Percentiles rank a stretch among this genome's conserved stretches.
phyloP scores from a whole-genome alignment of 2,888 invertebrate genomes.

The Sesia bembeciformis region DNA sequence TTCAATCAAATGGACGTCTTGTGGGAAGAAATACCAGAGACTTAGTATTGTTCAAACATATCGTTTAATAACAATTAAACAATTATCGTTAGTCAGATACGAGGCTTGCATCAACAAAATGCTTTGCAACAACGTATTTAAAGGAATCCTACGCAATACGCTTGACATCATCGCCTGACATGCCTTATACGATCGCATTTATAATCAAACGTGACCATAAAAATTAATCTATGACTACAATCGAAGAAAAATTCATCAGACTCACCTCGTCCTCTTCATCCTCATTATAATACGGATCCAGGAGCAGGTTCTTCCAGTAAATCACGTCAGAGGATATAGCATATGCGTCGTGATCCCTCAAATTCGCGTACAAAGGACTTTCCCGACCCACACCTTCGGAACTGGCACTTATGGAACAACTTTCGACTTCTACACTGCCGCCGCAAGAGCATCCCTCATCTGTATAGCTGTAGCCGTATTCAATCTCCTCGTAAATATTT shows the following conservation, averaged over 20 bases:
- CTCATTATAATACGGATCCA: conserved; percentile 66
- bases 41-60: too few relatives aligned
- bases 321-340: conserved; percentile 67
- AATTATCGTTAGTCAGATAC: too few relatives aligned
- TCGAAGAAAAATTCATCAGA: conserved; percentile 1
- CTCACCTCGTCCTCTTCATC: conserved; percentile 73
- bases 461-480: conserved; percentile 51
- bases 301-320: conserved; percentile 66
- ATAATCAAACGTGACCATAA: too few relatives aligned
- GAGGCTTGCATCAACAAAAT: too few relatives aligned
- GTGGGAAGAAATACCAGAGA: too few relatives aligned
- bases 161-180: conserved; percentile 4
- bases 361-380: conserved; percentile 62
- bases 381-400: conserved; percentile 56
- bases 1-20: too few relatives aligned
- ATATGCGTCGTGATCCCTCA: conserved; percentile 63
- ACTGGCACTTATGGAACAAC: conserved; percentile 60
- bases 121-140: neutral
- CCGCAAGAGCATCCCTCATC: conserved; percentile 64
- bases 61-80: too few relatives aligned
- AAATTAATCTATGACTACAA: neutral
- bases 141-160: conserved; percentile 8
- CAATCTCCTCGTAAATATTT: conserved; percentile 67
- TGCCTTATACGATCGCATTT: too few relatives aligned
- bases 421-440: conserved; percentile 65